These are phyloP conservation scores for Maniola jurtina DNA, from an alignment of 1,140 invertebrate species.

Conservation along the genomic window DNA sequence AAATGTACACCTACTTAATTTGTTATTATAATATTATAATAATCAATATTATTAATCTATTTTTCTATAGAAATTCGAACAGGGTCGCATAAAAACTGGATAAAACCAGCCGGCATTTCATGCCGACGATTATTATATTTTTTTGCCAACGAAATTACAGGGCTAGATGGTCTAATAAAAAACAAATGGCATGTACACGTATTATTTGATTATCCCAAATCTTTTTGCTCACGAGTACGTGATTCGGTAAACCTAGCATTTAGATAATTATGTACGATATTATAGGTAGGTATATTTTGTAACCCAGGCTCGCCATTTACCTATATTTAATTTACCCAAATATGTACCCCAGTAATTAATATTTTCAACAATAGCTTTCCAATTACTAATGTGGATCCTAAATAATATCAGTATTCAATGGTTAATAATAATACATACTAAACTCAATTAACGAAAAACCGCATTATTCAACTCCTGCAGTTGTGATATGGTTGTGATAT, in stretches of 20 bases:
- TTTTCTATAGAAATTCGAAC: background rate
- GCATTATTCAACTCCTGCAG: too few relatives aligned
- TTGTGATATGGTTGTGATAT: too few relatives aligned
- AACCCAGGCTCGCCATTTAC: too few relatives aligned
- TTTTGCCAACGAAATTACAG: background rate
- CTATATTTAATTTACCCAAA: too few relatives aligned
- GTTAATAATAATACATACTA: too few relatives aligned
- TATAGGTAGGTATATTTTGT: too few relatives aligned
- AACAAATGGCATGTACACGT: background rate
- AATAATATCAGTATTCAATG: too few relatives aligned
- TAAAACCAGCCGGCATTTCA: background rate
- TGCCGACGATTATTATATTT: background rate
- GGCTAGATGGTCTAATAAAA: background rate
- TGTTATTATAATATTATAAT: background rate
- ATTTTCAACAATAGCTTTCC: too few relatives aligned
- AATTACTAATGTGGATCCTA: too few relatives aligned
- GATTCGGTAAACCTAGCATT: background rate
- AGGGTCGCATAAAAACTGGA: background rate
- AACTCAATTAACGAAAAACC: too few relatives aligned
- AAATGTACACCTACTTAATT: background rate
- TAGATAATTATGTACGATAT: background rate
- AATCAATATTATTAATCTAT: too few relatives aligned
- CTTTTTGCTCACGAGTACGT: background rate
- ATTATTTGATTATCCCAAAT: background rate
- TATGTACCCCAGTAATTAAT: too few relatives aligned